Conservation (phyloP, 2,113 vertebrate genomes). For the Podocnemis expansa region DNA sequence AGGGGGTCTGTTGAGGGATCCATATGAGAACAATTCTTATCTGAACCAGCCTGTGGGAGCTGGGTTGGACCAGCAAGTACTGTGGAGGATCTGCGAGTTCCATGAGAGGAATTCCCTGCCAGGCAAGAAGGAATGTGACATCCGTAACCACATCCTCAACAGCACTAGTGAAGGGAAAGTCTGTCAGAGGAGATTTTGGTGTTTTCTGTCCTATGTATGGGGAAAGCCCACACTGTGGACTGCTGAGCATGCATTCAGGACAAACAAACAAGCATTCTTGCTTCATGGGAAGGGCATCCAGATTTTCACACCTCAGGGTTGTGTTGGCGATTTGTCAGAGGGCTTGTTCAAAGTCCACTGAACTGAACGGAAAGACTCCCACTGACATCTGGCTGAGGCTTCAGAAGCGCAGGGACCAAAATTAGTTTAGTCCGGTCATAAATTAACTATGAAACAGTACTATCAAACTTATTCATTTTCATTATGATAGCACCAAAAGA, state of each 20-base stretch:
- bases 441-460: neutral
- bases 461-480: neutral
- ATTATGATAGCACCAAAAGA: neutral
- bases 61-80: neutral
- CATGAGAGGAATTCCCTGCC: neutral
- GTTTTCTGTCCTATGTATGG: neutral
- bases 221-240: neutral
- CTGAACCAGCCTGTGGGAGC: neutral
- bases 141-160: neutral
- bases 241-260: neutral
- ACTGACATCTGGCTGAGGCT: neutral
- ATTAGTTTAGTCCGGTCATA: neutral
- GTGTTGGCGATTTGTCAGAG: neutral
- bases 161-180: neutral
- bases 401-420: neutral
- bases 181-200: neutral
- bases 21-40: neutral
- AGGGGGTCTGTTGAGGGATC: neutral
- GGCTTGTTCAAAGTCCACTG: neutral
- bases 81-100: neutral
- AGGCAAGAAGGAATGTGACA: neutral
- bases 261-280: neutral
- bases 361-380: neutral
- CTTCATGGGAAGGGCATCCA: neutral
- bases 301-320: neutral